Evolutionary conservation across 2,113 vertebrate species (phyloP), one percentile per base, ranked within the genome.

Genomic region (Paramisgurnus dabryanus): DNA sequence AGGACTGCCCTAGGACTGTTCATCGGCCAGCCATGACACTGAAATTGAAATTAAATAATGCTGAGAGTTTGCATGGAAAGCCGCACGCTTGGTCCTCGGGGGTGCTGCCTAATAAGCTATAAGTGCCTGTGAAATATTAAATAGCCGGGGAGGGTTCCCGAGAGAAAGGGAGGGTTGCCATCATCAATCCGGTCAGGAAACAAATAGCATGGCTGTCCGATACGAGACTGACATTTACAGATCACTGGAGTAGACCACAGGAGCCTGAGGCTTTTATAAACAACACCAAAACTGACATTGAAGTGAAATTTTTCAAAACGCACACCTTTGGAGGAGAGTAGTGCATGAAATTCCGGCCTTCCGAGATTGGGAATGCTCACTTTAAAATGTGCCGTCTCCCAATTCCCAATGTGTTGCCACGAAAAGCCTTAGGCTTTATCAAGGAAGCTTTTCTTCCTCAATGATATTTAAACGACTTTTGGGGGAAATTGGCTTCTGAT

Each of bases 111-210:
- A 91, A 92, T 93, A 92, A 93, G 90, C 85, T 86, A 88, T 93
- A 93, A 94, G 92, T 93, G 92, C 91, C 88, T 91, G 87, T 93
- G 88, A 93, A 93, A 93, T 93, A 93, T 93, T 93, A 92, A 93
- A 86, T 89, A 91, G 87, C 88, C 86, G 86, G 76, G 67, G 90
- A 82, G 49, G 84, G 87, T 83, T 92, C 91, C 92, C 90, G 83
- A 82, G 86, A 87, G 91, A 89, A 85, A 65, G 49, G 83, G 72
- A 80, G 65, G 82, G 78, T 89, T 92, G 90, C 89, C 91, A 89
- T 88, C 89, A 91, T 85, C 90, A 92, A 91, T 92, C 87, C 81
- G 70, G 77, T 84, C 84, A 70, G 76, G 85, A 88, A 90, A 89
- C 88, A 89, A 92, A 91, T 61, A 84, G 83, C 87, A 27, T 72